phyloP scores from a whole-genome alignment of 2,797 vertebrate species.

The Margarornis squamiger region DNA sequence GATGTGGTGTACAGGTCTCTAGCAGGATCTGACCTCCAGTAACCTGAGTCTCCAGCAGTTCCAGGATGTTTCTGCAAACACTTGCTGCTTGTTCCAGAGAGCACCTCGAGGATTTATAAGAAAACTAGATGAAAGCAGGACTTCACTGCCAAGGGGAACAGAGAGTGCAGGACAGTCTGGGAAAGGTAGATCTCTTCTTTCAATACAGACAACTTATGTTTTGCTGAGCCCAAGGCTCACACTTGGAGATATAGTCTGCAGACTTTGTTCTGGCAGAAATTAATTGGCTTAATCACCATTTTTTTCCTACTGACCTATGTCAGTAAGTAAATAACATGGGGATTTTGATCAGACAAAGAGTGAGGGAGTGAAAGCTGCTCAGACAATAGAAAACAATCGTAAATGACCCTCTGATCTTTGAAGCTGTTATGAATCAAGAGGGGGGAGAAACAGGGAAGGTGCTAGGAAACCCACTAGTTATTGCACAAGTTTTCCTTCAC shows the following conservation, averaged over 20 bases:
- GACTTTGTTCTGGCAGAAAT: constrained; percentile 50
- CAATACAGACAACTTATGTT: neutral
- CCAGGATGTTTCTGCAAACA: neutral
- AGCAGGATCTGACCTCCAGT: neutral
- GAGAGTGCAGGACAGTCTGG: neutral
- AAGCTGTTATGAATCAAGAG: neutral
- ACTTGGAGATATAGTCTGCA: neutral
- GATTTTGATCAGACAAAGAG: constrained; percentile 38
- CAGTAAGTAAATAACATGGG: constrained; percentile 38
- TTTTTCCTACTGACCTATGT: constrained; percentile 37
- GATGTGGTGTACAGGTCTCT: neutral
- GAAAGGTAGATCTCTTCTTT: neutral
- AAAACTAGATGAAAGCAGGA: neutral
- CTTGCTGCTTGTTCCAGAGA: neutral
- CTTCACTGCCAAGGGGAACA: neutral
- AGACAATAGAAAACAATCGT: constrained; percentile 46
- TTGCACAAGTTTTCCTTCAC: neutral
- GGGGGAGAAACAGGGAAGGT: neutral
- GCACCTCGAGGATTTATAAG: neutral
- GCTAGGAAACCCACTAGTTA: neutral
- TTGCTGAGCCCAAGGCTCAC: neutral
- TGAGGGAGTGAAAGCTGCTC: constrained; percentile 13
- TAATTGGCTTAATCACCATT: constrained; percentile 47
- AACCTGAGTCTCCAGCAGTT: neutral
- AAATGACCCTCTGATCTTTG: constrained; percentile 14